A percentile compares a stretch with the other conserved stretches of the same genome.
Evolutionary conservation across 2,113 vertebrate genomes (phyloP).

Genomic region (Gambusia holbrooki): DNA sequence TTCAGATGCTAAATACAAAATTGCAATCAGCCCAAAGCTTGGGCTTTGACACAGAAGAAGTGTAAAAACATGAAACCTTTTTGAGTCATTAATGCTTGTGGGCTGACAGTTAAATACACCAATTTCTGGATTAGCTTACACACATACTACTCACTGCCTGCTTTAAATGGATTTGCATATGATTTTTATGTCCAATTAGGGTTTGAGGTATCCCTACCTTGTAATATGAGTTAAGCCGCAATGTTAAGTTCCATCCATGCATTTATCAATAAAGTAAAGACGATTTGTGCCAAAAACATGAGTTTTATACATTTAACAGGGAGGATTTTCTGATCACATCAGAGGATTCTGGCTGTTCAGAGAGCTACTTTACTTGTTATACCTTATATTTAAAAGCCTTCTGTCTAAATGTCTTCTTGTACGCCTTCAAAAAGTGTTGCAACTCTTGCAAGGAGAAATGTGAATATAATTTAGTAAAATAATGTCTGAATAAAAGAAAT

Average conservation of each 20-base stretch:
- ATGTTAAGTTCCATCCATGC: constrained; percentile 54
- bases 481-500: constrained; percentile 32
- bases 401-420: constrained; percentile 18
- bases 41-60: constrained; percentile 9
- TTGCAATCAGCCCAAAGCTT: constrained; percentile 4
- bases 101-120: constrained; percentile 50
- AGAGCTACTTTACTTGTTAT: constrained; percentile 28
- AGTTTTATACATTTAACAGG: constrained; percentile 17
- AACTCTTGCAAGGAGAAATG: constrained; percentile 13
- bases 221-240: constrained; percentile 62
- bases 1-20: neutral
- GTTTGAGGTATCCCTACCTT: constrained; percentile 47
- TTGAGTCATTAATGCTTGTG: constrained; percentile 27
- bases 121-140: constrained; percentile 33
- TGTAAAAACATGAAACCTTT: constrained; percentile 15
- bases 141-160: constrained; percentile 9
- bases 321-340: constrained; percentile 53
- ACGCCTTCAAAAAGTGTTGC: neutral
- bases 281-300: constrained; percentile 54
- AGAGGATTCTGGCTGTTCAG: constrained; percentile 33
- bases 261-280: constrained; percentile 56
- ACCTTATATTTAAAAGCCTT: constrained; percentile 31
- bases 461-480: constrained; percentile 31
- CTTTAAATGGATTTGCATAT: constrained; percentile 59
- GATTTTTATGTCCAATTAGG: constrained; percentile 61